phyloP scores from a whole-genome alignment of 2,113 vertebrate genomes.

The Leptobrachium ailaonicum region DNA sequence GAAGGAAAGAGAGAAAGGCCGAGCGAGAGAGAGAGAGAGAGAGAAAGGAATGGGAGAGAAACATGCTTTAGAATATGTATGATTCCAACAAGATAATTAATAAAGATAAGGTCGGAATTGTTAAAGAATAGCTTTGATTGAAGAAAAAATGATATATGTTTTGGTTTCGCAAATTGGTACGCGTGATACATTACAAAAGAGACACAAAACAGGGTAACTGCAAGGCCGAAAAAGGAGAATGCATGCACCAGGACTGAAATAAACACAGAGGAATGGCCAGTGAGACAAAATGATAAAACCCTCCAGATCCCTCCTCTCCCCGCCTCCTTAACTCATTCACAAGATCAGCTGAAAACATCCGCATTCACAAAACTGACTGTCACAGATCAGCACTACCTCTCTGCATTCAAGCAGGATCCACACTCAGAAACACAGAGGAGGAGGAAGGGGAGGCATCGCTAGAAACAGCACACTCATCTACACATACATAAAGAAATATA shows the following conservation, averaged over 20 bases:
- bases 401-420: conserved; percentile 25
- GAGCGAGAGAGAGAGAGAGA: conserved; percentile 8
- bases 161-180: too few relatives aligned
- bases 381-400: conserved; percentile 42
- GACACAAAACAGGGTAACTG: conserved; percentile 14
- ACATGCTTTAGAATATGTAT: background rate
- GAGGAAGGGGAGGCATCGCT: conserved; percentile 11
- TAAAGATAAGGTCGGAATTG: too few relatives aligned
- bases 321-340: conserved; percentile 66
- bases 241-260: conserved; percentile 13
- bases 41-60: background rate
- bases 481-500: background rate
- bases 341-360: conserved; percentile 56
- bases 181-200: background rate
- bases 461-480: background rate
- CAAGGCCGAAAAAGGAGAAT: conserved; percentile 1
- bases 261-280: conserved; percentile 35
- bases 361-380: conserved; percentile 61
- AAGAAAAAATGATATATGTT: conserved; percentile 15
- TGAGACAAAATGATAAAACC: conserved; percentile 37
- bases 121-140: conserved; percentile 8
- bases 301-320: conserved; percentile 56
- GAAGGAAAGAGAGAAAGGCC: conserved; percentile 47
- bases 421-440: conserved; percentile 1
- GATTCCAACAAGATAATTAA: too few relatives aligned